Evolutionary conservation across 2,888 invertebrate species (phyloP).

Genomic region (Cetonia aurata): DNA sequence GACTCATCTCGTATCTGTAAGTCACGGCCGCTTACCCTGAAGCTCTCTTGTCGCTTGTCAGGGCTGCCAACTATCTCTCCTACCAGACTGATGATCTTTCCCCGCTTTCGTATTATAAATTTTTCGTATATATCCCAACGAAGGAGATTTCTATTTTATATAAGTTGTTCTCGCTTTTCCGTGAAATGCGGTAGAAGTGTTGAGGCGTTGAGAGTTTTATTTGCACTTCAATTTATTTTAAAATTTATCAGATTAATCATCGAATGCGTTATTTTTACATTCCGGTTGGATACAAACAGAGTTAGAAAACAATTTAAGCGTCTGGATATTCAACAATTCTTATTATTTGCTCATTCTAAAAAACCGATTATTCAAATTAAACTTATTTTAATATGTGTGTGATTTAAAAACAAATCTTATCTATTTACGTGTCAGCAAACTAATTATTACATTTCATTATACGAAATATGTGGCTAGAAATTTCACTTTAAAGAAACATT

Average conservation of each 20-base stretch:
- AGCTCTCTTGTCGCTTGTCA: constrained; percentile 57
- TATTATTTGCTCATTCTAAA: no score
- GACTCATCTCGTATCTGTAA: constrained; percentile 55
- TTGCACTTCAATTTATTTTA: neutral
- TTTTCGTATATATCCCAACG: constrained; percentile 35
- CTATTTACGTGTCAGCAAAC: no score
- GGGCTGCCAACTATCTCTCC: constrained; percentile 51
- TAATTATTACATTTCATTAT: no score
- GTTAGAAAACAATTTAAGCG: no score
- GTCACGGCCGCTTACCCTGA: constrained; percentile 56
- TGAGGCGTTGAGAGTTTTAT: neutral
- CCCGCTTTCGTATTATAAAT: constrained; percentile 45
- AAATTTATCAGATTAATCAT: neutral
- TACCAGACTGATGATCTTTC: constrained; percentile 52
- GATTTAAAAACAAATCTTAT: no score
- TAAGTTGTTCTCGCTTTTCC: constrained; percentile 1
- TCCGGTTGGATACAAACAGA: no score
- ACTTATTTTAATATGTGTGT: no score
- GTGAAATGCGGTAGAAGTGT: constrained; percentile 15
- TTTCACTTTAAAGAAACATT: no score
- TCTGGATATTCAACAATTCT: no score
- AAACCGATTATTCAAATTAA: no score
- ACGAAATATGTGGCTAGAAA: no score
- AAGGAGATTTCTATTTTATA: constrained; percentile 7
- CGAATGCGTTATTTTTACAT: no score